phyloP scores from a whole-genome alignment of 2,113 vertebrate genomes.

The Hydrolagus affinis region DNA sequence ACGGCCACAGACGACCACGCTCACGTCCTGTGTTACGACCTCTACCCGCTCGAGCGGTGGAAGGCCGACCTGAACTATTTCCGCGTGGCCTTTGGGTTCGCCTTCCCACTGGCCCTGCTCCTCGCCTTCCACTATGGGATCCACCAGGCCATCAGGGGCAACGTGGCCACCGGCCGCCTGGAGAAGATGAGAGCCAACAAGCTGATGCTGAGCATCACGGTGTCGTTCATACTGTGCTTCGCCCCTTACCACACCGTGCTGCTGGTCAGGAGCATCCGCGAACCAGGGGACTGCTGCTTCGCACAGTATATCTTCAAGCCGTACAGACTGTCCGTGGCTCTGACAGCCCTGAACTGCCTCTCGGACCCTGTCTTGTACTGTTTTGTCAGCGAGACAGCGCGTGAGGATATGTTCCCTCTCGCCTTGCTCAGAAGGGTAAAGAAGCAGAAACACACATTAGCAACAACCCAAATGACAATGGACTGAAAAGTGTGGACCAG shows the following conservation, averaged over 20 bases:
- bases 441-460: not conserved
- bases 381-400: conserved; percentile 67
- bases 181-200: conserved; percentile 64
- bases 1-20: fast-evolving
- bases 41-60: conserved; percentile 53
- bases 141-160: conserved; percentile 57
- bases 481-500: too few relatives aligned
- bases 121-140: conserved; percentile 63
- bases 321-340: conserved; percentile 61
- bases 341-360: conserved; percentile 73
- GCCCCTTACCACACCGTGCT: conserved; percentile 68
- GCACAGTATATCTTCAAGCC: conserved; percentile 40
- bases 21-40: conserved; percentile 59
- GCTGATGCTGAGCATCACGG: conserved; percentile 56
- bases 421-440: not conserved
- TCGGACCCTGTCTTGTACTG: conserved; percentile 79
- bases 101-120: conserved; percentile 58
- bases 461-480: too few relatives aligned
- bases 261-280: conserved; percentile 55
- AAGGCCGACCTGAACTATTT: conserved; percentile 49
- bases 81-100: conserved; percentile 59
- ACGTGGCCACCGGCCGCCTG: conserved; percentile 58
- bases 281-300: conserved; percentile 37
- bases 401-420: conserved; percentile 47
- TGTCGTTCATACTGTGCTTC: conserved; percentile 69